Evolutionary conservation across 2,888 invertebrate species (phyloP).

Genomic region (Psococerastis gibbosa): DNA sequence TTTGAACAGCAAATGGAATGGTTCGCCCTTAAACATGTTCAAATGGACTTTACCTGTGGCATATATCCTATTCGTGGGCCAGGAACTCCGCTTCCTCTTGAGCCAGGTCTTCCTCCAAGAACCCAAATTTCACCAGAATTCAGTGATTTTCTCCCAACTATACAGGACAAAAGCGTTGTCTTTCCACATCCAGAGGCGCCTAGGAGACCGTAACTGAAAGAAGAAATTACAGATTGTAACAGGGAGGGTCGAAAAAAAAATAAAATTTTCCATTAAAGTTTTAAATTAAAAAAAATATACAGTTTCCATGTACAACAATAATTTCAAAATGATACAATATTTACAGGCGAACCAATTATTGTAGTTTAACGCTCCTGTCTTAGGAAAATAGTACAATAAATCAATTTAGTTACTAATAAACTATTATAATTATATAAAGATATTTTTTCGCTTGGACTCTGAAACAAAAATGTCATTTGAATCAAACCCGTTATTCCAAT

Average conservation of each 20-base stretch:
- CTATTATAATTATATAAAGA: no score
- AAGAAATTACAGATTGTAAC: slow-evolving; percentile 12
- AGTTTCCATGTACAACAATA: no score
- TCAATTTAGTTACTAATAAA: no score
- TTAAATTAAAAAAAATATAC: background rate
- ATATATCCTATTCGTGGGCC: slow-evolving; percentile 80
- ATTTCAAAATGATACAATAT: no score
- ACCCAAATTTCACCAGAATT: slow-evolving; percentile 73
- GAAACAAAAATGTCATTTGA: no score
- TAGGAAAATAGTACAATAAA: no score
- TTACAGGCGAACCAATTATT: no score
- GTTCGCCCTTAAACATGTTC: no score
- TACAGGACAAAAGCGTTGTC: slow-evolving; percentile 70
- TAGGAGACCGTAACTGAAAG: slow-evolving; percentile 60
- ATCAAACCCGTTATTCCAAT: no score
- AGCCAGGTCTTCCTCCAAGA: slow-evolving; percentile 64
- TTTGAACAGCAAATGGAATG: no score
- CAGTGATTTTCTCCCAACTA: slow-evolving; percentile 60
- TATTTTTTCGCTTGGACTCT: no score
- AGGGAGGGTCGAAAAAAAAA: slow-evolving; percentile 7
- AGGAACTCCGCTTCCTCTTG: slow-evolving; percentile 65
- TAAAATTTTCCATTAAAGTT: slow-evolving; percentile 6
- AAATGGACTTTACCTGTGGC: slow-evolving; percentile 56
- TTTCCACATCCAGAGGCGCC: slow-evolving; percentile 86
- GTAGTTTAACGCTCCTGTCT: no score